A percentile compares a stretch with the other conserved stretches of the same genome.
Conservation (phyloP, 2,888 invertebrate species). For the Apamea monoglypha region DNA sequence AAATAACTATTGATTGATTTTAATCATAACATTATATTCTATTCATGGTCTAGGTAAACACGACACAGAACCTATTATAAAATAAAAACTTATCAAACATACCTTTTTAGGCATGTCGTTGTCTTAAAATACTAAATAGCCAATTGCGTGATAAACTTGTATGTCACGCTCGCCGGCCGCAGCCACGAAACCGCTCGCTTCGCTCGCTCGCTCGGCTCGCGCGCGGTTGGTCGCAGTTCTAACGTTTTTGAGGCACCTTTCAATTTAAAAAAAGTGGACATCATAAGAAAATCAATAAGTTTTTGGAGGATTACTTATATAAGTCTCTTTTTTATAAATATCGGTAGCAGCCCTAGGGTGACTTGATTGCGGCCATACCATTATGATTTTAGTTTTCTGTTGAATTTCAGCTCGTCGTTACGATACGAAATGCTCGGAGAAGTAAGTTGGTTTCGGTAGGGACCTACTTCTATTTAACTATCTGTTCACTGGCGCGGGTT, state of each 20-base stretch:
- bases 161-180: background rate
- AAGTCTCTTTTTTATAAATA: background rate
- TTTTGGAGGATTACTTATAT: background rate
- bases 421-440: constrained; percentile 46
- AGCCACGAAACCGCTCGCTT: background rate
- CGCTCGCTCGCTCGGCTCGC: background rate
- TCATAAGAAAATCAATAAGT: background rate
- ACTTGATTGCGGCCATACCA: constrained; percentile 66
- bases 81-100: background rate
- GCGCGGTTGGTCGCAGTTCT: background rate
- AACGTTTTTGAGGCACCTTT: background rate
- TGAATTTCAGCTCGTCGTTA: constrained; percentile 53
- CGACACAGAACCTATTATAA: background rate
- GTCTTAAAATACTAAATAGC: background rate
- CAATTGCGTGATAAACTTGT: background rate
- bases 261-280: background rate
- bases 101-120: background rate
- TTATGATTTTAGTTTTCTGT: constrained; percentile 66
- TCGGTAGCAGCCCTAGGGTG: constrained; percentile 50
- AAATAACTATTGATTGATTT: background rate
- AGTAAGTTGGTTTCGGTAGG: constrained; percentile 40
- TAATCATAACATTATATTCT: background rate
- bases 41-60: constrained; percentile 1
- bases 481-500: constrained; percentile 29
- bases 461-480: constrained; percentile 49